These are phyloP conservation scores for Dolichomitus sp. DNA, from an alignment of 2,888 invertebrate species.

Conservation along the genomic window DNA sequence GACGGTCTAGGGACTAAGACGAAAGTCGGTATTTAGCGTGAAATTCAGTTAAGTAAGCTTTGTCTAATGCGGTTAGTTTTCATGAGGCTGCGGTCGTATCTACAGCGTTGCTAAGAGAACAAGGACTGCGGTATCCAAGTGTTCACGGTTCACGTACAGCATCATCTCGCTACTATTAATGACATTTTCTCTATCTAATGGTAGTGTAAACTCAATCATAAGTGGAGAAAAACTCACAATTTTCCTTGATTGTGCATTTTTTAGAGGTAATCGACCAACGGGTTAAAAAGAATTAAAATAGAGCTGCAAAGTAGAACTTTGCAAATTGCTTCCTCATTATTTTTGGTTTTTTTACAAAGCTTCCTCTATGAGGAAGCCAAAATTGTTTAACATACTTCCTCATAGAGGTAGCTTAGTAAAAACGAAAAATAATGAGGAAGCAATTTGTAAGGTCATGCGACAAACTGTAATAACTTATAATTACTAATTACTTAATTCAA, in stretches of 20 bases:
- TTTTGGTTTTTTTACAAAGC: no score
- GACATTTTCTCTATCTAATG: constrained; percentile 4
- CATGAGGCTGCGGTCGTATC: constrained; percentile 68
- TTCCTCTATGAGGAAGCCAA: no score
- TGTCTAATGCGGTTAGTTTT: constrained; percentile 79
- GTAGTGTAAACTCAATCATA: background rate
- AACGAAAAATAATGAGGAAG: no score
- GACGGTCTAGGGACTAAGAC: constrained; percentile 69
- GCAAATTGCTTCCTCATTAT: no score
- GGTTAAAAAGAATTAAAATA: no score
- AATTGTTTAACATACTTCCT: no score
- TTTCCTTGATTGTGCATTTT: background rate
- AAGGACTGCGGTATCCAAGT: background rate
- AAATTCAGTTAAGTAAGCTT: constrained; percentile 80
- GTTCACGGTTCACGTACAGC: background rate
- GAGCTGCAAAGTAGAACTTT: no score
- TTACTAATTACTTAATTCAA: no score
- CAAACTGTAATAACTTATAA: no score
- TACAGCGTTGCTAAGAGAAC: constrained; percentile 16
- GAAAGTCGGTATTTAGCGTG: constrained; percentile 80
- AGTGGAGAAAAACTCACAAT: background rate
- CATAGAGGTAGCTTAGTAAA: no score
- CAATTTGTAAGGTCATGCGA: no score
- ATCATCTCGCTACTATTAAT: background rate
- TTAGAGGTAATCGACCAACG: no score